Evolutionary conservation across 2,888 invertebrate species (phyloP), one percentile per base, ranked within the genome.

Genomic region (Drosophila nigricruria): DNA sequence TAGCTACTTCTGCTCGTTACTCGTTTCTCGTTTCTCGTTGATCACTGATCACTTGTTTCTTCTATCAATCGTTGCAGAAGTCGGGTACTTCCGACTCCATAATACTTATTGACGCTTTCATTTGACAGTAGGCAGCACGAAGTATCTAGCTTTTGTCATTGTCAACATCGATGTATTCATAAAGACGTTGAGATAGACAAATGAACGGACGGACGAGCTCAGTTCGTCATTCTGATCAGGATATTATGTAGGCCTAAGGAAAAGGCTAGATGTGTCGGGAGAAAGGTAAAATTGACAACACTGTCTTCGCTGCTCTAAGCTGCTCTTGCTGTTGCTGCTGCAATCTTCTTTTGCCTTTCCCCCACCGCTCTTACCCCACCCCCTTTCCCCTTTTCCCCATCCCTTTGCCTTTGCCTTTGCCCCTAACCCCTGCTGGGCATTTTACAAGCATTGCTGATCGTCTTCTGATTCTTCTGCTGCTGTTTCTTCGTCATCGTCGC

Each of bases 401-500:
- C 2, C 36, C 16, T 36, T 0, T 6, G 6, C 6, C 16, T 16
- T 6, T 9, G 38, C 3, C n/a, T 14, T n/a, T n/a, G n/a, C 25
- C 47, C n/a, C 10, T 47, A 30, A 27, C n/a, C 47, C 47, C 47
- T 10, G 47, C 47, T 27, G 47, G 47, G 27, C 56, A 40, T 42
- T 73, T 57, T 67, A 32, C 66, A 45, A 36, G 52, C 47, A 4
- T 25, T 47, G 27, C 47, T 47, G 47, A n/a, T 27, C 27, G 10
- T 27, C 27, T 27, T n/a, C 27, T 49, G 3, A 34, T 16, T 6
- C 8, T n/a, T 40, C 38, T 34, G 18, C 52, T 53, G 36, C 40
- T 23, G 18, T 23, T 36, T 40, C 47, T 25, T 23, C 58, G 38
- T 73, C 66, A 67, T 65, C 64, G 30, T 69, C 67, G 68, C 52